Evolutionary conservation across 2,888 invertebrate genomes (phyloP).

Genomic region (Agrotis clavis): DNA sequence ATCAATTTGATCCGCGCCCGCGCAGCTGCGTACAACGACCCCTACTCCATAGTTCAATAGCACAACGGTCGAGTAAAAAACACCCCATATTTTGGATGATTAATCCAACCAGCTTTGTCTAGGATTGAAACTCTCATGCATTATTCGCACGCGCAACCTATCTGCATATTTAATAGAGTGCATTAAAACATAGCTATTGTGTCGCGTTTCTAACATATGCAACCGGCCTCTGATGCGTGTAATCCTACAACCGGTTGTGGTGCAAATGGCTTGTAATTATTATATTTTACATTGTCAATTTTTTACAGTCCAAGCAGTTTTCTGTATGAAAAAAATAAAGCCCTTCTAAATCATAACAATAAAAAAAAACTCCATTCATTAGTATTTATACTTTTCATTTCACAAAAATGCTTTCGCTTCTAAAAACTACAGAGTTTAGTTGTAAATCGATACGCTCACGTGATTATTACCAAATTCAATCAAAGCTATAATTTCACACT

Average conservation of each 20-base stretch:
- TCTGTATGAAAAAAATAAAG: neutral
- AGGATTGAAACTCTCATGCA: slow-evolving; percentile 76
- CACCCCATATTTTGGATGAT: slow-evolving; percentile 85
- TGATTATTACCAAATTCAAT: slow-evolving; percentile 38
- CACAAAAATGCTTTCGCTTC: neutral
- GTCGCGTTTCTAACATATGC: slow-evolving; percentile 53
- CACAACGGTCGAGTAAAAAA: slow-evolving; percentile 67
- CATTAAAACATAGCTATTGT: slow-evolving; percentile 81
- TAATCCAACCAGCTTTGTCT: slow-evolving; percentile 86
- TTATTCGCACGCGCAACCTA: slow-evolving; percentile 83
- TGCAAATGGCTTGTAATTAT: slow-evolving; percentile 66
- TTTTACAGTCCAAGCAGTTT: slow-evolving; percentile 2
- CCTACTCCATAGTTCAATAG: slow-evolving; percentile 68
- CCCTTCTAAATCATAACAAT: neutral
- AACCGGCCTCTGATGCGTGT: slow-evolving; percentile 62
- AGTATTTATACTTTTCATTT: slow-evolving; percentile 4
- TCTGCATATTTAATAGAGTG: slow-evolving; percentile 81
- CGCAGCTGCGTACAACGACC: slow-evolving; percentile 89
- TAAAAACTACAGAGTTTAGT: neutral
- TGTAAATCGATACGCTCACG: slow-evolving; percentile 39
- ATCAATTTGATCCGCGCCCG: slow-evolving; percentile 88
- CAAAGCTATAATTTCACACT: slow-evolving; percentile 55
- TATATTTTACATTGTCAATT: slow-evolving; percentile 48
- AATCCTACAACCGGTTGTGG: slow-evolving; percentile 71
- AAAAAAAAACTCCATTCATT: too few species aligned